Evolutionary conservation across 2,888 invertebrate genomes (phyloP).

Genomic region (Ceriagrion tenellum): DNA sequence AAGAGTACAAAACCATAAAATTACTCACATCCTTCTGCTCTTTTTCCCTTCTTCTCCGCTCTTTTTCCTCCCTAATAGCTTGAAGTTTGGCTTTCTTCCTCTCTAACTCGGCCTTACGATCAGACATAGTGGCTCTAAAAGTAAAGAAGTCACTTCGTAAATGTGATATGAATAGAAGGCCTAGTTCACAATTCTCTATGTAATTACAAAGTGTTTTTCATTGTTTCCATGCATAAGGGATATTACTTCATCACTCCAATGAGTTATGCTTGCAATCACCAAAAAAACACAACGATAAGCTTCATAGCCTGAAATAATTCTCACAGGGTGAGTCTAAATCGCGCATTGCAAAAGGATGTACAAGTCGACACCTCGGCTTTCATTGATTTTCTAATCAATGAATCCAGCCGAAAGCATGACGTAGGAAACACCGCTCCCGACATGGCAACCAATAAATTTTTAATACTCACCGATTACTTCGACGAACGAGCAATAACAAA

Average conservation of each 20-base stretch:
- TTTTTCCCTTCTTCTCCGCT: conserved; percentile 90
- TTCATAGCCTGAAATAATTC: neutral
- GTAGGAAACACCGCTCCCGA: neutral
- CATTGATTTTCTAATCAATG: conserved; percentile 36
- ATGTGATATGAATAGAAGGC: too few relatives aligned
- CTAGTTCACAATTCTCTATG: too few relatives aligned
- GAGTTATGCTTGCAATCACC: neutral
- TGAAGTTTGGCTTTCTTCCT: conserved; percentile 95
- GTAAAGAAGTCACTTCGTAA: neutral
- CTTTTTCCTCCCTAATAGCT: conserved; percentile 93
- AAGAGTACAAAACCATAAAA: neutral
- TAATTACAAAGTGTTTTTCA: neutral
- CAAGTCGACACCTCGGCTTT: neutral
- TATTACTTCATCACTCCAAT: conserved; percentile 9
- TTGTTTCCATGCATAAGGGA: neutral
- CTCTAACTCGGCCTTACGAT: conserved; percentile 95
- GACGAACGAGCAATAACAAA: neutral
- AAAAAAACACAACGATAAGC: neutral
- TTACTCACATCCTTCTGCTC: conserved; percentile 90
- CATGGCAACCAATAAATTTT: neutral
- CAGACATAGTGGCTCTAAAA: conserved; percentile 82
- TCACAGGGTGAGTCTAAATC: neutral
- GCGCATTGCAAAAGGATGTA: neutral
- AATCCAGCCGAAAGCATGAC: conserved; percentile 9
- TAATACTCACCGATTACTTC: neutral